Percentiles rank a stretch among this genome's conserved stretches.
Evolutionary conservation across 2,888 invertebrate species (phyloP).

Genomic region (Zeuzera pyrina): DNA sequence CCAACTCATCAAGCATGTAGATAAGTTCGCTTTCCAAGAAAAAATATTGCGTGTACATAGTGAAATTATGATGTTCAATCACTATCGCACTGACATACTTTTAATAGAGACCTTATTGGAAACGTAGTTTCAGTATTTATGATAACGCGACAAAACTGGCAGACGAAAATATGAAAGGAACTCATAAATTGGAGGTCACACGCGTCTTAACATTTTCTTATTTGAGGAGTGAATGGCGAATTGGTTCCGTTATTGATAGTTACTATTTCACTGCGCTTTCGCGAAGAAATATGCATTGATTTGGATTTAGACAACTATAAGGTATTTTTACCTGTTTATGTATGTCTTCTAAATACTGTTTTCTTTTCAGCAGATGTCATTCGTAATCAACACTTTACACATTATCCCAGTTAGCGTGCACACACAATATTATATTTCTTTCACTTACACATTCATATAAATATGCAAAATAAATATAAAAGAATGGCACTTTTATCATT

Average conservation of each 20-base stretch:
- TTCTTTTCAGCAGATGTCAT: constrained; percentile 62
- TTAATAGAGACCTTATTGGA: no score
- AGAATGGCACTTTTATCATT: constrained; percentile 24
- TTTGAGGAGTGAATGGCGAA: constrained; percentile 53
- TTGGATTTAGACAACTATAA: no score
- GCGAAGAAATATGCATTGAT: no score
- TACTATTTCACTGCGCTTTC: no score
- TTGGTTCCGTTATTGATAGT: constrained; percentile 24
- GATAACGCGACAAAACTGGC: no score
- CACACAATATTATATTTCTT: constrained; percentile 22
- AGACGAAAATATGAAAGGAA: constrained; percentile 31
- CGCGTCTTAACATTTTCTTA: constrained; percentile 58
- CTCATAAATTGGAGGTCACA: constrained; percentile 53
- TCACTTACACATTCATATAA: constrained; percentile 1
- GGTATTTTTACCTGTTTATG: no score
- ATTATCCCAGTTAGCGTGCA: constrained; percentile 42
- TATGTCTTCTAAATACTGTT: constrained; percentile 37
- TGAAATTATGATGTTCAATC: constrained; percentile 34
- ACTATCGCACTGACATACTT: constrained; percentile 47
- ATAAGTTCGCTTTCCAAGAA: no score
- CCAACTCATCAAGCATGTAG: no score
- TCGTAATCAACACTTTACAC: constrained; percentile 66
- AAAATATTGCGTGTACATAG: no score
- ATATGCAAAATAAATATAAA: constrained; percentile 26
- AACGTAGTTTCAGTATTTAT: no score